phyloP scores from a whole-genome alignment of 2,797 vertebrate species.

The Halcyon badia region DNA sequence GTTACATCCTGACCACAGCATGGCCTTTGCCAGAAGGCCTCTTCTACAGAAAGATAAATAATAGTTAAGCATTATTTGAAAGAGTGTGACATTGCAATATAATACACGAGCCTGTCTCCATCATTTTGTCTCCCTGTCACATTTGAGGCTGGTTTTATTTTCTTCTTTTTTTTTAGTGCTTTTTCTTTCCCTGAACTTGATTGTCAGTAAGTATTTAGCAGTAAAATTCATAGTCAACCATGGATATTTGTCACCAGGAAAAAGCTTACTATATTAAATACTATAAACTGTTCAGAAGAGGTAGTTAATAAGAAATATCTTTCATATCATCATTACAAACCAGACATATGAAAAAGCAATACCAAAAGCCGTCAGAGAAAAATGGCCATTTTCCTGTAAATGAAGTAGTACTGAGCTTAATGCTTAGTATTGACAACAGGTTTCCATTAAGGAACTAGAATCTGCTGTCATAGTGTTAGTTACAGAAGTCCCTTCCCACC shows the following conservation, averaged over 20 bases:
- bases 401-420: neutral
- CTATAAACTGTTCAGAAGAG: conserved; percentile 1
- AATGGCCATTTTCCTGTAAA: neutral
- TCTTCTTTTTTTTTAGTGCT: neutral
- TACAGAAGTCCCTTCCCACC: neutral
- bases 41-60: neutral
- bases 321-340: neutral
- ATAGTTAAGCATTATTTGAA: neutral
- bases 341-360: neutral
- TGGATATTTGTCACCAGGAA: conserved; percentile 19
- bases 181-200: neutral
- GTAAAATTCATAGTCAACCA: neutral
- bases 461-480: neutral
- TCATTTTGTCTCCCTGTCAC: conserved; percentile 36
- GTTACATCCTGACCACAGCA: neutral
- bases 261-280: conserved; percentile 33
- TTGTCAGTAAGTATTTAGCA: neutral
- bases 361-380: neutral
- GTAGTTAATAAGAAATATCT: conserved; percentile 28
- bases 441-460: neutral
- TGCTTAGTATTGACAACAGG: neutral
- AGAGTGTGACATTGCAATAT: neutral
- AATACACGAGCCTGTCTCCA: neutral
- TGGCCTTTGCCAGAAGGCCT: neutral
- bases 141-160: neutral